phyloP scores from a whole-genome alignment of 2,888 invertebrate genomes.

The Pelosia muscerda region DNA sequence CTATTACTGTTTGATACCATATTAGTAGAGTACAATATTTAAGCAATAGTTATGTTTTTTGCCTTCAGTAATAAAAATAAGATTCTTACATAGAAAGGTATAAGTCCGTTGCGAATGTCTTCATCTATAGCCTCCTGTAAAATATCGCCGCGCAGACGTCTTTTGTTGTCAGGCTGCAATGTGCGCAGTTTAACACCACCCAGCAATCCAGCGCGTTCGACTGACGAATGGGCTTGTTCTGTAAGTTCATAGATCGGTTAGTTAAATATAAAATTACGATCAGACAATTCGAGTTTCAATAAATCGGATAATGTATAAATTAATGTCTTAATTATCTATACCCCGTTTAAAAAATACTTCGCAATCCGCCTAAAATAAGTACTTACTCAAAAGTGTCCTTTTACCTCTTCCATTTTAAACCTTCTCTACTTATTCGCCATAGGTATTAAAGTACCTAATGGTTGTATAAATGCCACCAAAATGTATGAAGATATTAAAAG shows the following conservation, averaged over 20 bases:
- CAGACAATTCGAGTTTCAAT: too few relatives aligned
- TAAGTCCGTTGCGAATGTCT: constrained; percentile 95
- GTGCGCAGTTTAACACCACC: constrained; percentile 94
- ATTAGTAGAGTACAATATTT: neutral
- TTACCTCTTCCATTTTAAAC: too few relatives aligned
- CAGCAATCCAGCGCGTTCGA: constrained; percentile 96
- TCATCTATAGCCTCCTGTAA: constrained; percentile 93
- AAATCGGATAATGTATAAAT: too few relatives aligned
- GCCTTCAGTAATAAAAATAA: neutral
- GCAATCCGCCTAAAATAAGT: neutral
- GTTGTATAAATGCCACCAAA: too few relatives aligned
- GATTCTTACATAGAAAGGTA: constrained; percentile 96
- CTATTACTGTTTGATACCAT: too few relatives aligned
- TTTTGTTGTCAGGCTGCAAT: constrained; percentile 90
- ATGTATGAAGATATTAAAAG: too few relatives aligned
- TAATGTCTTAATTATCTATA: too few relatives aligned
- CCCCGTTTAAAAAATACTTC: too few relatives aligned
- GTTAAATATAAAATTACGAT: neutral
- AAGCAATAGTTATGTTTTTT: neutral
- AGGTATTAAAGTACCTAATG: too few relatives aligned
- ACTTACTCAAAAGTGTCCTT: neutral
- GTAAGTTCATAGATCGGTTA: constrained; percentile 36
- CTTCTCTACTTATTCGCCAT: too few relatives aligned
- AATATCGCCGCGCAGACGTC: constrained; percentile 91
- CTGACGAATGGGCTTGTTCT: constrained; percentile 97